A percentile compares a stretch with the other conserved stretches of the same genome.
These are phyloP conservation scores for Conopomorpha cramerella DNA, from an alignment of 1,140 invertebrate species.

Conservation along the genomic window DNA sequence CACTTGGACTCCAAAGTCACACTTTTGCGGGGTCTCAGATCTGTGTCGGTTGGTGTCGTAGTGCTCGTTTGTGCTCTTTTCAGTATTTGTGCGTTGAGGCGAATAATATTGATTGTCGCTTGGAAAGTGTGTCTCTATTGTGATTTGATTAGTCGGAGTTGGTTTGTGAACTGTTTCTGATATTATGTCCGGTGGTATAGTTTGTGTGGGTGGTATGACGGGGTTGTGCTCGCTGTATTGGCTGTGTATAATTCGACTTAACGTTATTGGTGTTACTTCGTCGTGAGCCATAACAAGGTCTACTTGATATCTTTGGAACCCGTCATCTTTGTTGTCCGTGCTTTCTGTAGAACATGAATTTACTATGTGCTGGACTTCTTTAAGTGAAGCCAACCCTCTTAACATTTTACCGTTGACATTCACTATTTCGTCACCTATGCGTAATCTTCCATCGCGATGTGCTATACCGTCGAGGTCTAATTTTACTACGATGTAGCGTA, in stretches of 20 bases:
- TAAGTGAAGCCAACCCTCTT: constrained; percentile 71
- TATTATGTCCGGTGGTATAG: constrained; percentile 45
- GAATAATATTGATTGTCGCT: constrained; percentile 28
- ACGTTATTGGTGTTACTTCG: constrained; percentile 50
- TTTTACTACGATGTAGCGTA: constrained; percentile 81
- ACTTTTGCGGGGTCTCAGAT: constrained; percentile 19
- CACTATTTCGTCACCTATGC: constrained; percentile 83
- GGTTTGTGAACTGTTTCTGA: constrained; percentile 47
- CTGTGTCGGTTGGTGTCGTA: constrained; percentile 13
- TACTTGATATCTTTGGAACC: constrained; percentile 63
- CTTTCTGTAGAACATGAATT: constrained; percentile 57
- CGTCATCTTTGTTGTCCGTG: constrained; percentile 31
- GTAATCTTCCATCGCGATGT: constrained; percentile 79
- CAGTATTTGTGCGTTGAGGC: constrained; percentile 15
- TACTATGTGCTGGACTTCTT: constrained; percentile 64
- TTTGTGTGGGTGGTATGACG: constrained; percentile 16
- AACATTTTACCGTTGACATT: constrained; percentile 84
- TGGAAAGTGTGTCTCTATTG: constrained; percentile 47
- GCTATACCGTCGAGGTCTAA: constrained; percentile 81
- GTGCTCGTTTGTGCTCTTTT: constrained; percentile 13
- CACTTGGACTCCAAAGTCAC: constrained; percentile 35
- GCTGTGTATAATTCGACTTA: constrained; percentile 42
- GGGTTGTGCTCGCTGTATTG: constrained; percentile 23
- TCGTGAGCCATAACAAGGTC: constrained; percentile 68
- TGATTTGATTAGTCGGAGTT: constrained; percentile 33